Base-by-base conservation (phyloP, 2,113 vertebrate species). In the Python bivittatus region DNA sequence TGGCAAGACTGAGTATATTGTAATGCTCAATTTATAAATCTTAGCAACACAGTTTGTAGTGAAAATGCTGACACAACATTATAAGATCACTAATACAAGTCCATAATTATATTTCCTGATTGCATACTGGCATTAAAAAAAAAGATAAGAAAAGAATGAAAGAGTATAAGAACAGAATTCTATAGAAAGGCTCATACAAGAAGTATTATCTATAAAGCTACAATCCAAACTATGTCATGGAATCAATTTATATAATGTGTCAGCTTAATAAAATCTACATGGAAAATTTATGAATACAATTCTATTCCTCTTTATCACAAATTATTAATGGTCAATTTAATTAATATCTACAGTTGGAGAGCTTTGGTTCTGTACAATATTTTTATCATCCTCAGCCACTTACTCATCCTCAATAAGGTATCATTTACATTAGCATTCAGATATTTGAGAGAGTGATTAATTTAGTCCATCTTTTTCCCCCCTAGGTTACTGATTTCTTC, bases 271-370 rank as follows among this genome's bases (percentile, higher is more conserved):
- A 97, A 98, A 98, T 97, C 96, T 98, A 96, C 97, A 98, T 98
- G 97, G 95, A 97, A 97, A 98, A 97, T 98, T 98, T 97, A 98
- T 98, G 98, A 98, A 98, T 97, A 95, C 94, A 97, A 96, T 97
- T 96, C 97, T 98, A 98, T 96, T 98, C 96, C 96, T 97, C 97
- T 98, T 98, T 97, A 98, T 98, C 94, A 91, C 94, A 97, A 97
- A 95, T 97, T 98, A 97, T 98, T 98, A 98, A 98, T 98, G 98
- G 97, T 97, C 97, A 98, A 95, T 98, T 98, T 98, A 98, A 98
- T 98, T 97, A 98, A 98, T 97, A 98, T 97, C 97, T 98, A 97
- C 96, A 97, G 97, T 95, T 97, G 96, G 96, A 97, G 95, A 96
- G 96, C 96, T 97, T 95, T 88, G 97, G 95, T 93, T 97, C 96